Evolutionary conservation across 2,797 vertebrate genomes (phyloP).

Genomic region (Acanthornis magna): DNA sequence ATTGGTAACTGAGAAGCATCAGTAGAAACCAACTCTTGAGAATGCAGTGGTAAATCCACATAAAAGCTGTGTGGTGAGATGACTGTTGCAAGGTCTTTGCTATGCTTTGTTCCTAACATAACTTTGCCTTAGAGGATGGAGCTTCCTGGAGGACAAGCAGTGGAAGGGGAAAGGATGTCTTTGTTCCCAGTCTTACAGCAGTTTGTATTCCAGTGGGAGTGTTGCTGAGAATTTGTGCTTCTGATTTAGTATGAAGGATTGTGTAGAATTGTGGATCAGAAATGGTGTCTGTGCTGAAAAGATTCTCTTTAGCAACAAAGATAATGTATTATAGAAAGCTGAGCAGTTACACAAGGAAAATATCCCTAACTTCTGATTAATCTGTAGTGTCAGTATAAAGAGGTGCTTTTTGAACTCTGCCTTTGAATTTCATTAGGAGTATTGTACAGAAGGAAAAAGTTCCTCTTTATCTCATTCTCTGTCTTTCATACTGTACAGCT

Average conservation of each 20-base stretch:
- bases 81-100: not conserved
- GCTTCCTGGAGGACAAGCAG: not conserved
- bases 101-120: not conserved
- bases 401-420: not conserved
- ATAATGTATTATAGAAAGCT: not conserved
- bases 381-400: not conserved
- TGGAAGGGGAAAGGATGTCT: not conserved
- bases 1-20: not conserved
- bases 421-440: not conserved
- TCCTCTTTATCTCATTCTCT: not conserved
- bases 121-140: not conserved
- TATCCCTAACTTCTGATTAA: not conserved
- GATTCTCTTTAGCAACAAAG: not conserved
- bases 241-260: not conserved
- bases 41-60: not conserved
- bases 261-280: not conserved
- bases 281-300: not conserved
- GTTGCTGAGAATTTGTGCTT: not conserved
- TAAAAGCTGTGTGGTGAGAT: not conserved
- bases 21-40: not conserved
- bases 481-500: not conserved
- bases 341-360: not conserved
- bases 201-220: not conserved
- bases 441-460: not conserved
- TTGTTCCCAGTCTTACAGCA: not conserved